Evolutionary conservation across 1,140 invertebrate species (phyloP).

Genomic region (Zophobas morio): DNA sequence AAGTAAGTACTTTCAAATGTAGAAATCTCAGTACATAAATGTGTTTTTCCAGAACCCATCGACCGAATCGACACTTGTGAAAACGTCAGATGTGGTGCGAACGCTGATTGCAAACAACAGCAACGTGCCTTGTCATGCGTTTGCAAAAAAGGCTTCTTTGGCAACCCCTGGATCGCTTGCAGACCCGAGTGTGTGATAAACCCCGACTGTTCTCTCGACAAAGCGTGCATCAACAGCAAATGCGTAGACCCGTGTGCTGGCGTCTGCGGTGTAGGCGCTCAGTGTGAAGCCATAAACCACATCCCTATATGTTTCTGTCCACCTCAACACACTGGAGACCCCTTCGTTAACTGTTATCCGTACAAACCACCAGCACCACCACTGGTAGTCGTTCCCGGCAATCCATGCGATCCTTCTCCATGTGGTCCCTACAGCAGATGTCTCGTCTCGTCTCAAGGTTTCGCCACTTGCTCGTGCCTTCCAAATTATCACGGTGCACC

Average conservation of each 20-base stretch:
- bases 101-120: slow-evolving; percentile 78
- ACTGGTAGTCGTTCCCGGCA: slow-evolving; percentile 61
- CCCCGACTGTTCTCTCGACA: slow-evolving; percentile 78
- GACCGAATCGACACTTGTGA: slow-evolving; percentile 76
- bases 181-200: slow-evolving; percentile 85
- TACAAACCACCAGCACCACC: slow-evolving; percentile 68
- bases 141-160: slow-evolving; percentile 78
- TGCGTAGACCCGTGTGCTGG: slow-evolving; percentile 84
- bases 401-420: slow-evolving; percentile 81
- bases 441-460: slow-evolving; percentile 77
- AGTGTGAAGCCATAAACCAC: slow-evolving; percentile 84
- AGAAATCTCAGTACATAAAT: slow-evolving; percentile 11
- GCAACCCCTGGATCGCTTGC: slow-evolving; percentile 82
- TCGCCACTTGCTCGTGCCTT: slow-evolving; percentile 84
- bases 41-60: slow-evolving; percentile 62
- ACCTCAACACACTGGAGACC: slow-evolving; percentile 81
- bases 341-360: slow-evolving; percentile 81
- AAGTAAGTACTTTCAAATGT: slow-evolving; percentile 63
- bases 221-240: slow-evolving; percentile 84
- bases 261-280: slow-evolving; percentile 82
- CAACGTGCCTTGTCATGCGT: slow-evolving; percentile 74
- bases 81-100: slow-evolving; percentile 78
- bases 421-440: slow-evolving; percentile 87
- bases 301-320: slow-evolving; percentile 85
- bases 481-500: slow-evolving; percentile 84